Evolutionary conservation across 2,797 vertebrate genomes (phyloP), one percentile per base, ranked within the genome.

Genomic region (Eremophila alpestris): DNA sequence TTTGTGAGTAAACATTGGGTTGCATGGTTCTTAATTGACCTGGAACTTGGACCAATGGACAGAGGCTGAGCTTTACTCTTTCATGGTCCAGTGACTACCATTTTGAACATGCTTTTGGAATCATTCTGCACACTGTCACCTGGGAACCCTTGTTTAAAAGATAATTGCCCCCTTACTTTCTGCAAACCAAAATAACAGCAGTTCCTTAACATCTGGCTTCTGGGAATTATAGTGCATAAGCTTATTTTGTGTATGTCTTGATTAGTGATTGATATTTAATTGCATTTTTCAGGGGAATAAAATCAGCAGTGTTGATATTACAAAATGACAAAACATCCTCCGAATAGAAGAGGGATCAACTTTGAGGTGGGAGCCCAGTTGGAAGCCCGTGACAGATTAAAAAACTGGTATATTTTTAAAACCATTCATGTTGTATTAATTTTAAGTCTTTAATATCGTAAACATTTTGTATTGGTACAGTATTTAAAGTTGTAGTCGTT

Each of bases 291-390:
- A 98, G 97, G 98, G 97, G 95, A 97, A 96, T 97, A 98, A 97
- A 98, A 97, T 96, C 97, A 98, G 97, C 97, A 97, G 96, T 84
- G 95, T 96, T 97, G 97, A 96, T 98, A 97, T 97, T 95, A 97
- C 97, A 98, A 98, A 98, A 99, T 99, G 99, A 99, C 98, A 98
- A 99, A 99, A 98, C 99, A 98, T 96, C 99, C 99, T 95, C 99
- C 99, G 69, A 98, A 99, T 97, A 98, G 99, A 97, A 98, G 98
- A 96, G 99, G 99, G 95, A 99, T 99, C 97, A 98, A 97, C 96
- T 99, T 99, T 96, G 98, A 99, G 98, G 98, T 99, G 92, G 99
- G 99, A 98, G 99, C 99, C 97, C 98, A 99, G 95, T 98, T 99
- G 93, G 99, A 99, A 98, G 99, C 99, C 75, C 98, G 99, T 96